Conservation (phyloP, 2,888 invertebrate genomes). For the Philereme vetulata region DNA sequence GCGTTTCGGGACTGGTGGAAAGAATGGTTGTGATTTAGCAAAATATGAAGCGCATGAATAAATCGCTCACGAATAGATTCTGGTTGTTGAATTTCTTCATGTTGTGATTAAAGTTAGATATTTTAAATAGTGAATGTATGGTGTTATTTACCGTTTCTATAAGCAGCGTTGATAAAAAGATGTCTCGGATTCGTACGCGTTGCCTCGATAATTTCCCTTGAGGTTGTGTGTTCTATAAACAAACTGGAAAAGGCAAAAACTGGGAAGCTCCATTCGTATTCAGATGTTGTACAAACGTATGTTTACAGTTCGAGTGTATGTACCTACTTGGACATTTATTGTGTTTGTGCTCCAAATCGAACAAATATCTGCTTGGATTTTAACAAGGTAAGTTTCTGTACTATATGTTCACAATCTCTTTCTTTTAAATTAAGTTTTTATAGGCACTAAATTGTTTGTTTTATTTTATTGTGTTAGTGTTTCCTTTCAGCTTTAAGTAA, state of each 20-base stretch:
- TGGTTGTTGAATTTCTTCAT: slow-evolving; percentile 72
- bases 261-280: slow-evolving; percentile 60
- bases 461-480: neutral
- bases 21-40: slow-evolving; percentile 74
- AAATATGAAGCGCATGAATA: slow-evolving; percentile 49
- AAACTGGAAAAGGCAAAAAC: slow-evolving; percentile 61
- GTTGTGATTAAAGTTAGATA: slow-evolving; percentile 74
- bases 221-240: slow-evolving; percentile 78
- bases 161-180: slow-evolving; percentile 58
- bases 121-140: slow-evolving; percentile 64
- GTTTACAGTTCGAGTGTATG: slow-evolving; percentile 56
- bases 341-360: slow-evolving; percentile 41
- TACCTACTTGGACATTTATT: slow-evolving; percentile 54
- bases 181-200: slow-evolving; percentile 57
- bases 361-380: slow-evolving; percentile 26
- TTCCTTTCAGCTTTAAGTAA: too few species aligned
- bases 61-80: slow-evolving; percentile 55
- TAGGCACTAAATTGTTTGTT: neutral
- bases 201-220: slow-evolving; percentile 69
- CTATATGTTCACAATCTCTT: neutral
- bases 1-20: slow-evolving; percentile 53
- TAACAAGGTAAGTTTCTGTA: slow-evolving; percentile 43
- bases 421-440: neutral
- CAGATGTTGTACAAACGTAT: slow-evolving; percentile 60
- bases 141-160: slow-evolving; percentile 56